Evolutionary conservation across 1,140 invertebrate genomes (phyloP), one percentile per base, ranked within the genome.

Genomic region (Drosophila sucinea): DNA sequence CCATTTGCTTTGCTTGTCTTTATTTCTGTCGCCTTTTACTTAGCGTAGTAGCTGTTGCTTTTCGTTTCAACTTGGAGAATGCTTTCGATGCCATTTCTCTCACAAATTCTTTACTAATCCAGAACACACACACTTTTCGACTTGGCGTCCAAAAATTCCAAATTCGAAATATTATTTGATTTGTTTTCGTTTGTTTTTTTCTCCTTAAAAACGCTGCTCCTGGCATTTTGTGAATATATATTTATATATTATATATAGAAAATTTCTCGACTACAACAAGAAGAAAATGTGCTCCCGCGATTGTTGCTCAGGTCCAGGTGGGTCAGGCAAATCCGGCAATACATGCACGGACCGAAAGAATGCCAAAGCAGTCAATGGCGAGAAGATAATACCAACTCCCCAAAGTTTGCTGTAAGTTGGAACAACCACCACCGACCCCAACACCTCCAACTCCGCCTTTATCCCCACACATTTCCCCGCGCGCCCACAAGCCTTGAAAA

Each of bases 381-480:
- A 89, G 1, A 35, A 73, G 38, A 47, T 87, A 23, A 65, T 87
- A 44, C 83, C 83, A 38, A 87, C 83, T 5, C 83, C 83, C 10
- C 83, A 87, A 35, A 83, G 77, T 55, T 67, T 89, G 60, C 80
- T 87, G 83, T 87, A 84, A 87, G 81, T 85, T 17, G 17, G 17
- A 17, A 17, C 17, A 17, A 17, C 17, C 11, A 40, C 11, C 5
- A 4, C 1, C 25, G 23, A 10, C 25, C 27, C 60, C 0, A 27
- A 33, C 10, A 25, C 57, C 23, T 6, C 7, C 23, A 8, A 35
- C 2, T 2, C 33, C 33, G 33, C 7, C 33, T 8, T 2, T 4
- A 10, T 35, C 2, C 3, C 8, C n/a, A 4, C n/a, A 44, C 3
- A 41, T n/a, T 4, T 17, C n/a, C 40, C 0, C 3, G 17, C 40